Evolutionary conservation across 2,797 vertebrate genomes (phyloP).

Genomic region (Rhynchotus rufescens): DNA sequence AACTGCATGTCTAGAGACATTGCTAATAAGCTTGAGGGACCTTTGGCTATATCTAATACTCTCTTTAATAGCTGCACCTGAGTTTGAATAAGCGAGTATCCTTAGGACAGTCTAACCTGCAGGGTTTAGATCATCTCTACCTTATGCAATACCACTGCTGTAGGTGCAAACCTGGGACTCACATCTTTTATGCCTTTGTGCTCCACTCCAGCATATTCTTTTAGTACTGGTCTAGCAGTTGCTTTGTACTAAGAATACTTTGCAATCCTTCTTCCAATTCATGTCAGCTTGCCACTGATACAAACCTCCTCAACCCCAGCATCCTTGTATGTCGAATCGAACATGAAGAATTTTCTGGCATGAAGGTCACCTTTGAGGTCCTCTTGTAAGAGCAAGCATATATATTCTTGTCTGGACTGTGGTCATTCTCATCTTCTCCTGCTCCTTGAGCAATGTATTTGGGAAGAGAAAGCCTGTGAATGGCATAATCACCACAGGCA

Average conservation of each 20-base stretch:
- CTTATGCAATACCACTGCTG: background rate
- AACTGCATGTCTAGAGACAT: constrained; percentile 28
- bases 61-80: background rate
- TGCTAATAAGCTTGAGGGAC: constrained; percentile 39
- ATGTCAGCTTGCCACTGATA: background rate
- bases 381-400: background rate
- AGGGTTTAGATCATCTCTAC: background rate
- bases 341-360: background rate
- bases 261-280: background rate
- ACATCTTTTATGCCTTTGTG: background rate
- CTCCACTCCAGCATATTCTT: background rate
- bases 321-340: background rate
- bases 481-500: background rate
- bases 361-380: background rate
- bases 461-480: background rate
- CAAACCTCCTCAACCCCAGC: background rate
- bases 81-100: background rate
- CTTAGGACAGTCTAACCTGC: background rate
- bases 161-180: background rate
- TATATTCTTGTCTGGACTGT: background rate
- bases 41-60: background rate
- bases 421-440: background rate
- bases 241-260: background rate
- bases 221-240: background rate
- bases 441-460: background rate